Evolutionary conservation across 1,140 invertebrate genomes (phyloP), one percentile per base, ranked within the genome.

Genomic region (Procambarus clarkii): DNA sequence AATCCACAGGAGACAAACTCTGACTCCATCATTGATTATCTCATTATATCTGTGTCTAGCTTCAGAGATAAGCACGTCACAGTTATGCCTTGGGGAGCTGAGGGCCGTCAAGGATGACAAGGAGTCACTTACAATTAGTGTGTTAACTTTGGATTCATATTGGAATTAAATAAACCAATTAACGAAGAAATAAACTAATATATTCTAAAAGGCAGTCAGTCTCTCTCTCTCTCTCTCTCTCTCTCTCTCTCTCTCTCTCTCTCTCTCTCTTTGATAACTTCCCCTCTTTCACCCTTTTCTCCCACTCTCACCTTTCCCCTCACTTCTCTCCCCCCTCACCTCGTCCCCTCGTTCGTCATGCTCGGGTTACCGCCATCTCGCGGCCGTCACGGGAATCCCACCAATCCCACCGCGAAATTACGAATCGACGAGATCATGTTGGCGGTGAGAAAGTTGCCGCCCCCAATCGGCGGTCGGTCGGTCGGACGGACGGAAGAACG

Each of bases 361-460:
- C 71, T 86, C 84, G 71, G 84, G 84, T 86, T 86, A 86, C 84
- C 54, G 84, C 84, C 84, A 86, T 86, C 84, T 86, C 46, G 71
- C 84, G 84, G 48, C 71, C 84, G 84, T 77, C 84, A 86, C 45
- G 84, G 84, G 84, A 86, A 86, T 86, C 84, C 77, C 84, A 45
- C 84, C 54, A 54, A 77, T 54, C 71, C 9, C 48, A 44, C 84
- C 84, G 84, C n/a, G 74, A 86, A 86, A 86, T 86, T 77, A 86
- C 84, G 71, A 54, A 86, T 86, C 7, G 76, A 77, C 71, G 84
- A 45, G 13, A 54, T 86, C 83, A 58, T 4, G 74, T 86, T 78
- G 54, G 18, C 18, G 46, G 48, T 71, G 46, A 69, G 48, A 74
- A 74, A n/a, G 21, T 4, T 18, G 11, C 13, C 64, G 3, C 64